These are phyloP conservation scores for Pocillopora meandrina DNA, from an alignment of 92 coral and sea anemone genomes.

Conservation along the genomic window DNA sequence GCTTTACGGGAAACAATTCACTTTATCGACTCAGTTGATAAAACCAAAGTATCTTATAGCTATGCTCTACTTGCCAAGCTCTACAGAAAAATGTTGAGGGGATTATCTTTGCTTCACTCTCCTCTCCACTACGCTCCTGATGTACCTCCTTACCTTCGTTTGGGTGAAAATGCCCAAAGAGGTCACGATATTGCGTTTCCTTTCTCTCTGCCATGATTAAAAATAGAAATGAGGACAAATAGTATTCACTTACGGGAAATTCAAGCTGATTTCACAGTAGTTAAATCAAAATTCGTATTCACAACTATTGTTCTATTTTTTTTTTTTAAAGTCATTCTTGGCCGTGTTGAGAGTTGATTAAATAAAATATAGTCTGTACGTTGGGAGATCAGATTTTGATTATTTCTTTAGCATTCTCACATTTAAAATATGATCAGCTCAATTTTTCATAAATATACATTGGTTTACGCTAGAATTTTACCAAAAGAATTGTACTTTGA, in stretches of 20 bases:
- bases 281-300: background rate
- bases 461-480: no score
- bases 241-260: background rate
- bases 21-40: no score
- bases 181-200: background rate
- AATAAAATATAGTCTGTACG: background rate
- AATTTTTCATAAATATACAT: background rate
- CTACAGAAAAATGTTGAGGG: no score
- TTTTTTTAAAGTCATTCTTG: background rate
- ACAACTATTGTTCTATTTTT: no score
- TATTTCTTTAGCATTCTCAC: background rate
- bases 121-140: no score
- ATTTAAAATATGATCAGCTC: background rate
- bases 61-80: no score
- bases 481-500: no score
- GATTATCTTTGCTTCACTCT: no score
- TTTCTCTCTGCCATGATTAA: constrained; percentile 5
- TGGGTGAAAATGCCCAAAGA: background rate
- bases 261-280: background rate
- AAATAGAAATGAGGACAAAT: background rate
- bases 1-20: no score
- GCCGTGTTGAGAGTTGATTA: background rate
- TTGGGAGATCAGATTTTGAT: background rate
- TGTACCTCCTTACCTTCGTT: no score
- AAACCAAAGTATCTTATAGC: no score